Base-by-base conservation (phyloP, 1,140 invertebrate species). In the Drosophila sp. region DNA sequence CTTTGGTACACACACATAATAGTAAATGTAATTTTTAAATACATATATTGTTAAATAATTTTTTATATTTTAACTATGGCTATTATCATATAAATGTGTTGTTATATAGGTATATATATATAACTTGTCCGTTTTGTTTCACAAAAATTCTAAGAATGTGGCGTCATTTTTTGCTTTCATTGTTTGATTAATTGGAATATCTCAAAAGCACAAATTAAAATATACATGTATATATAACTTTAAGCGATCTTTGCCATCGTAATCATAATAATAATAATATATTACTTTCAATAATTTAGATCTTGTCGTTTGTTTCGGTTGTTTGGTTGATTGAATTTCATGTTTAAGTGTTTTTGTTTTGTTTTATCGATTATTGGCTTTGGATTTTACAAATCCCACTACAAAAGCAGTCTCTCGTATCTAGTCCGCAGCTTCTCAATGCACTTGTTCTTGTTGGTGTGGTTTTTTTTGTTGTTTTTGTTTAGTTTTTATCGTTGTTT, bases 1-100 rank as follows among this genome's bases (percentile, higher is more conserved):
- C 80, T 84, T 83, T 83, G 80, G 80, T 83, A 83, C 72, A 72
- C 76, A 83, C 68, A 84, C 73, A 72, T 75, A 80, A 72, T 84
- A 80, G 66, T 70, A 72, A 76, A 79, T 70, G 63, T 76, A 56
- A 76, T 74, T 70, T 83, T 76, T 75, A 17, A 17, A 17, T 38
- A 76, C 80, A 27, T 50, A 74, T 70, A 73, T 72, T 30, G 41
- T 79, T 76, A 69, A 63, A 83, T 54, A 69, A 27, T 23, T 17
- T 61, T 66, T 70, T 72, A 63, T 70, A 79, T 60, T 70, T 79
- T 76, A 79, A 72, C 68, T 84, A 72, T 66, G 35, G 41, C 57
- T 76, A 78, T 78, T 70, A 68, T 66, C 69, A 64, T 75, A 47
- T 75, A 75, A 78, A 67, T 65, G 47, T 78, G 44, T 74, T 78